These are phyloP conservation scores for Callinectes sapidus DNA, from an alignment of 2,888 invertebrate species.

Conservation along the genomic window DNA sequence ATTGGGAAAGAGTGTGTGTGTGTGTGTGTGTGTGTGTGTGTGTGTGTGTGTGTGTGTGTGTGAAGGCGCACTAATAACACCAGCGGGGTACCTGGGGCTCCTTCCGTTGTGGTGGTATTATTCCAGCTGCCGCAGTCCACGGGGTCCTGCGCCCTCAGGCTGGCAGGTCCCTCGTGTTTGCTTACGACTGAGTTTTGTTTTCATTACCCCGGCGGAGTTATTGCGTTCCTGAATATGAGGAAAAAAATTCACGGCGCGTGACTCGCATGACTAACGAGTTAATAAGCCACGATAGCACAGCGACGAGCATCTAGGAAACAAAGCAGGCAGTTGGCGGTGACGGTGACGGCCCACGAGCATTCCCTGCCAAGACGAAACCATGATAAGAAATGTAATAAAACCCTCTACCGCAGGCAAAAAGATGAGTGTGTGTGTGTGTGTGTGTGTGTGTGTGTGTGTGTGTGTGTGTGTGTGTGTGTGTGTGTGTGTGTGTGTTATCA, in stretches of 20 bases:
- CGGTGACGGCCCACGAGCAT: background rate
- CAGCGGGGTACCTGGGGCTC: background rate
- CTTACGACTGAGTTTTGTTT: constrained; percentile 56
- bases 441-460: constrained; percentile 41
- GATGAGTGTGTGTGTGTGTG: constrained; percentile 36
- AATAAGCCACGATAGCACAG: background rate
- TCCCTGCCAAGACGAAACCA: background rate
- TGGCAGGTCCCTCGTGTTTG: constrained; percentile 45
- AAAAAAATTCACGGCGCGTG: constrained; percentile 17
- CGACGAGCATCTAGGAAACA: background rate
- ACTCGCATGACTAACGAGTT: constrained; percentile 37
- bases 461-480: constrained; percentile 42
- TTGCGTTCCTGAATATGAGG: constrained; percentile 44
- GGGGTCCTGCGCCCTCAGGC: constrained; percentile 16
- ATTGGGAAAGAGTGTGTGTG: constrained; percentile 15
- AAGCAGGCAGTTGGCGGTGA: background rate
- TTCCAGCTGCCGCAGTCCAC: constrained; percentile 19
- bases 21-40: constrained; percentile 43
- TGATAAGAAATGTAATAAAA: constrained; percentile 36
- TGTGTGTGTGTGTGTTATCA: constrained; percentile 35
- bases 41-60: constrained; percentile 43
- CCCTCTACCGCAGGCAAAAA: constrained; percentile 15
- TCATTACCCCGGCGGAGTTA: constrained; percentile 55
- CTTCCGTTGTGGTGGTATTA: constrained; percentile 36
- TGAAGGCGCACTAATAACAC: background rate